Conservation (phyloP, 2,888 invertebrate species). For the Magallana nippona region DNA sequence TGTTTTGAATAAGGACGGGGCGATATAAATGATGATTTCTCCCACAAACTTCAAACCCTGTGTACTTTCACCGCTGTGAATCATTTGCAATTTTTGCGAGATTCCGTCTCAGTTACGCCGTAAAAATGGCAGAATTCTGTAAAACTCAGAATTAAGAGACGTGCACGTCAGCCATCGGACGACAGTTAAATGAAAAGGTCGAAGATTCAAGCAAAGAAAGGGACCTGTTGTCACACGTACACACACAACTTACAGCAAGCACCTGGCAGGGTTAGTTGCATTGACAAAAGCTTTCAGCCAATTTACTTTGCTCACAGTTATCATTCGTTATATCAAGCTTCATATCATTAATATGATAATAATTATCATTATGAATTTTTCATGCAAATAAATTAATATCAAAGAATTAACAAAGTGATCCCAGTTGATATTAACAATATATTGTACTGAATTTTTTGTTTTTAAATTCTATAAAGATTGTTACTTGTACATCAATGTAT, state of each 20-base stretch:
- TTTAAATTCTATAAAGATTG: too few relatives aligned
- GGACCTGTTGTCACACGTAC: background rate
- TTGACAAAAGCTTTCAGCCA: too few relatives aligned
- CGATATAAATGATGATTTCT: slow-evolving; percentile 16
- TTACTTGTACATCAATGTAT: too few relatives aligned
- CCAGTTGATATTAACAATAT: too few relatives aligned
- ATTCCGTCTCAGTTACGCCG: slow-evolving; percentile 30
- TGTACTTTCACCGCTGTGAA: slow-evolving; percentile 29
- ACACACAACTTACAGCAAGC: background rate
- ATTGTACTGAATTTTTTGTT: too few relatives aligned
- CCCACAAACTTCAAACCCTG: slow-evolving; percentile 19
- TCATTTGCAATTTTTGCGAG: slow-evolving; percentile 33
- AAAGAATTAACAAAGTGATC: too few relatives aligned
- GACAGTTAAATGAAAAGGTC: slow-evolving; percentile 19
- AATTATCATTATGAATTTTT: too few relatives aligned
- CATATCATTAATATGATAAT: too few relatives aligned
- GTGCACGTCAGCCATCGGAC: background rate
- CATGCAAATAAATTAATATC: too few relatives aligned
- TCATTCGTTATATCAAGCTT: too few relatives aligned
- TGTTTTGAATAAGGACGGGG: slow-evolving; percentile 13
- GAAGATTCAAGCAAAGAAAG: background rate
- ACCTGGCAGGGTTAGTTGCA: too few relatives aligned
- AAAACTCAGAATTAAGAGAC: background rate
- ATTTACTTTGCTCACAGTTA: too few relatives aligned
- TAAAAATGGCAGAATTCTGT: slow-evolving; percentile 33